Conservation (phyloP, 2,113 vertebrate genomes). For the Colistium nudipinnis region DNA sequence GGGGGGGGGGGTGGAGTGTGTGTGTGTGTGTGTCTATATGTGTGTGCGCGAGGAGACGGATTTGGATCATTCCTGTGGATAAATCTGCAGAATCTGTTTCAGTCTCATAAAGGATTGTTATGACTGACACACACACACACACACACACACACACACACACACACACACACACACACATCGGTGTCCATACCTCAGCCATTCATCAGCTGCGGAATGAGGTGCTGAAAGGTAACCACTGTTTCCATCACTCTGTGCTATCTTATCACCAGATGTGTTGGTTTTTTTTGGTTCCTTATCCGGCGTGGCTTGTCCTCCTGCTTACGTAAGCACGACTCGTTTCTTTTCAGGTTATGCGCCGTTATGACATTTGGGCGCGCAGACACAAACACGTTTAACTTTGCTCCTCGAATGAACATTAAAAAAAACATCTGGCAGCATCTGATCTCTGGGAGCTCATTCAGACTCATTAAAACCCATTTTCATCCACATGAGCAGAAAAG, state of each 20-base stretch:
- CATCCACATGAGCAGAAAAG: conserved; percentile 33
- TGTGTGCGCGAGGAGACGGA: too few species aligned
- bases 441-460: not conserved
- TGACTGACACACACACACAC: conserved; percentile 33
- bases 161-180: too few species aligned
- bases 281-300: conserved; percentile 42
- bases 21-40: too few species aligned
- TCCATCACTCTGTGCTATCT: conserved; percentile 33
- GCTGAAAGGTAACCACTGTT: conserved; percentile 42
- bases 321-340: conserved; percentile 25
- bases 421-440: conserved; percentile 22
- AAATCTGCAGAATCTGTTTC: conserved; percentile 43
- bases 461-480: conserved; percentile 32
- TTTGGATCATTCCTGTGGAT: conserved; percentile 40
- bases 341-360: too few species aligned
- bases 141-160: too few species aligned
- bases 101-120: conserved; percentile 38
- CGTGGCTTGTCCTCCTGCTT: conserved; percentile 11
- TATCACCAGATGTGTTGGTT: conserved; percentile 32
- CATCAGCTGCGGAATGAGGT: conserved; percentile 29
- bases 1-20: too few species aligned
- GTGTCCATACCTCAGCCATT: conserved; percentile 42
- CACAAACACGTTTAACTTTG: conserved; percentile 10
- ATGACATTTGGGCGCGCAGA: too few species aligned
- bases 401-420: conserved; percentile 10